Conservation (phyloP, 2,113 vertebrate species). For the Thymallus thymallus region DNA sequence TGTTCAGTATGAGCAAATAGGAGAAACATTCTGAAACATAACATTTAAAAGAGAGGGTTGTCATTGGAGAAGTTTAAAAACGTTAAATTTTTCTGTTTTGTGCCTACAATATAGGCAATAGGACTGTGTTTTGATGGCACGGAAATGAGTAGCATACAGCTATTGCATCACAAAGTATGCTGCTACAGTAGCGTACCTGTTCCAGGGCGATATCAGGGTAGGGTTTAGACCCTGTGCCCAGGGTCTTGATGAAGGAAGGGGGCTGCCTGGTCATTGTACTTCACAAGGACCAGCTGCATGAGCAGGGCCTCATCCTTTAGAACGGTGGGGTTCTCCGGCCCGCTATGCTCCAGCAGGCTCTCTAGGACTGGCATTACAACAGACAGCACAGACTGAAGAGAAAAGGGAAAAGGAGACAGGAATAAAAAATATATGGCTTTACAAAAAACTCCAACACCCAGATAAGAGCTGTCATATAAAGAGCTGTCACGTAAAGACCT, state of each 20-base stretch:
- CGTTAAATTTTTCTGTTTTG: too few relatives aligned
- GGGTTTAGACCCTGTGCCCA: conserved; percentile 69
- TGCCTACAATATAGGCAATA: too few relatives aligned
- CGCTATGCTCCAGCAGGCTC: conserved; percentile 78
- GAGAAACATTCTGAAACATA: too few relatives aligned
- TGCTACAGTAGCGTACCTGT: conserved; percentile 73
- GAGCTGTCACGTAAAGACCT: too few relatives aligned
- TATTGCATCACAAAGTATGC: too few relatives aligned
- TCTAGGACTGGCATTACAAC: conserved; percentile 80
- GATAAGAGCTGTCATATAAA: background rate
- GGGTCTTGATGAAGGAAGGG: conserved; percentile 79
- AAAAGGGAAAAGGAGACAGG: background rate
- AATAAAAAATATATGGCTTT: background rate
- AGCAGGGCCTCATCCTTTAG: conserved; percentile 80
- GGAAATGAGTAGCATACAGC: too few relatives aligned
- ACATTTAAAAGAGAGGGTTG: too few relatives aligned
- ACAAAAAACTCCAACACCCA: background rate
- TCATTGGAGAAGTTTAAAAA: too few relatives aligned
- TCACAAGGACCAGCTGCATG: conserved; percentile 79
- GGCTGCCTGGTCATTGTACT: conserved; percentile 83
- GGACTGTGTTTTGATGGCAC: too few relatives aligned
- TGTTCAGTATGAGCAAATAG: background rate
- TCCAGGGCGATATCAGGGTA: conserved; percentile 78
- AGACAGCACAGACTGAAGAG: conserved; percentile 76
- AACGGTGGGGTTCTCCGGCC: conserved; percentile 63